A percentile compares a stretch with the other conserved stretches of the same genome.
Evolutionary conservation across 92 coral and sea anemone genomes (phyloP).

Genomic region (Ricordea florida): DNA sequence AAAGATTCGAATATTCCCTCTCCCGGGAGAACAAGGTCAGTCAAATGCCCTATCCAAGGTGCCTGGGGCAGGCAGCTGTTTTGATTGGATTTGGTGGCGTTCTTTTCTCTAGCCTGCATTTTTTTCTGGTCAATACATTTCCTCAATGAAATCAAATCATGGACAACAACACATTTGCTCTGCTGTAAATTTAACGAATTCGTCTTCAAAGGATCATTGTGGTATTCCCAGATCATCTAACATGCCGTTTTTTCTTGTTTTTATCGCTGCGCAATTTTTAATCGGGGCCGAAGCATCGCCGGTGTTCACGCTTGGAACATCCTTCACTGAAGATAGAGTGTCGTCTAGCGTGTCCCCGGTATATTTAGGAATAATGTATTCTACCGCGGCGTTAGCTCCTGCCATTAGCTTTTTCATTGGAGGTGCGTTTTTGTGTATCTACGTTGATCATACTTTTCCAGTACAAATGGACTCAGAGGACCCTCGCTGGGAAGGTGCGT

Average conservation of each 20-base stretch:
- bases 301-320: conserved; percentile 42
- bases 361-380: conserved; percentile 36
- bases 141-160: no score
- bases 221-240: neutral
- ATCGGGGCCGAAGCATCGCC: conserved; percentile 65
- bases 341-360: conserved; percentile 28
- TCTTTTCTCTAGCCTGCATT: conserved; percentile 15
- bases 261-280: conserved; percentile 40
- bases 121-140: no score
- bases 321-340: conserved; percentile 45
- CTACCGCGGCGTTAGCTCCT: conserved; percentile 52
- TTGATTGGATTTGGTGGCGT: conserved; percentile 13
- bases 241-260: conserved; percentile 32
- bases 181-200: no score
- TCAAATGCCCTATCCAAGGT: no score
- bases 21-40: no score
- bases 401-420: conserved; percentile 52
- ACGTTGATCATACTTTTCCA: conserved; percentile 8
- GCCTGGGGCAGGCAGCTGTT: conserved; percentile 6
- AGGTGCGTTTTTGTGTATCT: conserved; percentile 20
- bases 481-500: conserved; percentile 62
- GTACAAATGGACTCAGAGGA: conserved; percentile 16
- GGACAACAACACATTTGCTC: no score
- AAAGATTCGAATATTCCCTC: no score
- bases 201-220: neutral